Evolutionary conservation across 2,797 vertebrate species (phyloP), one percentile per base, ranked within the genome.

Genomic region (Chrosomus eos): DNA sequence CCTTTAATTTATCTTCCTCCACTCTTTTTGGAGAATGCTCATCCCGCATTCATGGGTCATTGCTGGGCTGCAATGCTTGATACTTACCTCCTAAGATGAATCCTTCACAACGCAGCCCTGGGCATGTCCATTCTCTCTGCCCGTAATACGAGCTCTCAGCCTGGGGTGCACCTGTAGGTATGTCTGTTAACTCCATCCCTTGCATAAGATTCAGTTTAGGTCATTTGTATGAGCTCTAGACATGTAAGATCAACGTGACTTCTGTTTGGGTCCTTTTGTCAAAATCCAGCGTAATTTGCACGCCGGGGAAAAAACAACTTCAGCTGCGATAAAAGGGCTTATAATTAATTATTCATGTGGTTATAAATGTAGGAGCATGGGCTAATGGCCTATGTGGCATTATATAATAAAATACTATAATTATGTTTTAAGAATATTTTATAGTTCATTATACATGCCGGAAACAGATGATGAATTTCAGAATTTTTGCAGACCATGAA

Each of bases 1-100:
- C 66, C 71, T 76, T 89, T 92, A 91, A 94, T 95, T 94, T 95
- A 95, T 93, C 91, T 91, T 90, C 88, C 76, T 81, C 90, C 93
- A 91, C 92, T 93, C 92, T 91, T 91, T 91, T 80, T 45, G 88
- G 87, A 89, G 87, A 84, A 82, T 85, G 45, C 82, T 87, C 77
- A 66, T 83, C 70, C 33, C 1, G 28, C 45, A 86, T 66, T 68
- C 64, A 66, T 26, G 48, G 53, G 62, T 72, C 81, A 83, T 21
- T 36, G 21, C n/a, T 51, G 66, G 28, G 28, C 38, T 68, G 71
- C 76, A 67, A 80, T 73, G 28, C 53, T 82, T 62, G 21, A 45
- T 36, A 60, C 67, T 76, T 84, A 62, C 89, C 89, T 85, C 86
- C 89, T 90, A 90, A 90, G 87, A 91, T 86, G 88, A 86, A 85